Evolutionary conservation across 2,888 invertebrate species (phyloP), one percentile per base, ranked within the genome.

Genomic region (Drosophila anomelani): DNA sequence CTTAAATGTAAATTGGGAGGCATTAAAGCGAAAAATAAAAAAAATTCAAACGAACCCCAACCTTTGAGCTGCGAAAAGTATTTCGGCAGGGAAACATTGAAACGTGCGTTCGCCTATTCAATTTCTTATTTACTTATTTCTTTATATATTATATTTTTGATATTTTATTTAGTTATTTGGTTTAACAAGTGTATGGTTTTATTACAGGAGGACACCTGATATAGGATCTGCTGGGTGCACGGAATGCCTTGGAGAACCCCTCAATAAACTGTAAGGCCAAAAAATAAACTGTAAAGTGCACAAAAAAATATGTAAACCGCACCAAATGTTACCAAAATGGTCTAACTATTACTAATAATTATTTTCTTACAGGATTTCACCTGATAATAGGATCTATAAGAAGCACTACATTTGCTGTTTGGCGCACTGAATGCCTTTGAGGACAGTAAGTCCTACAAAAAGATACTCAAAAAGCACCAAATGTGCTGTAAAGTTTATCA

Each of bases 1-100:
- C 32, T 60, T 41, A 56, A 34, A 61, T 34, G 23, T 29, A 54
- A 54, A 54, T 41, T 54, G 32, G 23, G 23, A 4, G 54, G 36
- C 36, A 26, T 54, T 54, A 38, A 54, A 12, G 23, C 23, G n/a
- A 26, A 12, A 54, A 38, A 54, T 3, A 20, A 20, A 13, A 26
- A 32, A 32, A 32, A 51, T 8, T 8, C 7, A 23, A 54, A 23
- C 34, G 36, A 54, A 54, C 53, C 51, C 51, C 51, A 51, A 51
- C 51, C 51, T 51, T 51, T 51, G 51, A 51, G 51, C 51, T 36
- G 20, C 34, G 20, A 51, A 51, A 34, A 20, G n/a, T 32, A 49
- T 49, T 51, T 51, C 12, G 49, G 17, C 32, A 20, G 13, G 32
- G 8, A 32, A 49, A 53, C 53, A 53, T 53, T 53, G 36, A 53